A percentile compares a stretch with the other conserved stretches of the same genome.
Evolutionary conservation across 2,113 vertebrate species (phyloP).

Genomic region (Antidorcas marsupialis): DNA sequence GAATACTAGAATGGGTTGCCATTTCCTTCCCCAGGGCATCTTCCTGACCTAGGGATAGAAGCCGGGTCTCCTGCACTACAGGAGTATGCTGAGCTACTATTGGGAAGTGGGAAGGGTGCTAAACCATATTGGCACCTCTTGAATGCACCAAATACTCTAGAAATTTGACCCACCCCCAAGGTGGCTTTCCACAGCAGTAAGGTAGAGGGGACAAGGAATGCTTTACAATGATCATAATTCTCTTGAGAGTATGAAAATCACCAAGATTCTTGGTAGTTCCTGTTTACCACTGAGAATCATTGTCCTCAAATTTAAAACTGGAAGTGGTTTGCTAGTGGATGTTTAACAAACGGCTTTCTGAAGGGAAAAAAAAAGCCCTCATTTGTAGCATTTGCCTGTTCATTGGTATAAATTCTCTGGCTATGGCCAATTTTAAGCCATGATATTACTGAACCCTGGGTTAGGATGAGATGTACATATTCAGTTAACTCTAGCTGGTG

Average conservation of each 20-base stretch:
- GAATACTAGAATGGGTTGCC: not conserved
- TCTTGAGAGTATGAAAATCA: not conserved
- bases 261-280: not conserved
- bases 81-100: not conserved
- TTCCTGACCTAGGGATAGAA: not conserved
- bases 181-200: not conserved
- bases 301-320: not conserved
- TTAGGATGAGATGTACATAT: not conserved
- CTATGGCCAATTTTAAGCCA: not conserved
- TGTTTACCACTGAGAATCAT: not conserved
- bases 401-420: not conserved
- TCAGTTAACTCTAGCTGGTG: not conserved
- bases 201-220: no score
- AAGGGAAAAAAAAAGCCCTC: not conserved
- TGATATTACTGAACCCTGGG: not conserved
- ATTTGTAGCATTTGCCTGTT: constrained; percentile 7
- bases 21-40: not conserved
- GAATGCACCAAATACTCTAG: not conserved
- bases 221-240: not conserved
- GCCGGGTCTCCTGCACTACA: not conserved
- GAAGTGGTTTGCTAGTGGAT: not conserved
- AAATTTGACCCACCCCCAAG: not conserved
- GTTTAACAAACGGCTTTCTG: not conserved
- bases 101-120: not conserved
- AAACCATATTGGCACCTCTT: not conserved